Percentiles rank a stretch among this genome's conserved stretches.
These are phyloP conservation scores for Aleiodes testaceus DNA, from an alignment of 2,888 invertebrate species.

Conservation along the genomic window DNA sequence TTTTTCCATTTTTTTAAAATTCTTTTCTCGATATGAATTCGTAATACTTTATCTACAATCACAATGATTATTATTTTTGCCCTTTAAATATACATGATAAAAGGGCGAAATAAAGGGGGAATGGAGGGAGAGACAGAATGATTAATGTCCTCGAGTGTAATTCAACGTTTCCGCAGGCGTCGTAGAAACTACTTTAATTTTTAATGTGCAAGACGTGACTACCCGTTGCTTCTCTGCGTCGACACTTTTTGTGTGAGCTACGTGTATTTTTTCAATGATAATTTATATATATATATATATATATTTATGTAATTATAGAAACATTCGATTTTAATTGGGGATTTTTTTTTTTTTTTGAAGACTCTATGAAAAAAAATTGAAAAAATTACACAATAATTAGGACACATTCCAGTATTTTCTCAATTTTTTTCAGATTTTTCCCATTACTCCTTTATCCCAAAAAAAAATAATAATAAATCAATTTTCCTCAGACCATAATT, in stretches of 20 bases:
- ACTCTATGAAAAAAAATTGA: too few species aligned
- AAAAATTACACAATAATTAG: background rate
- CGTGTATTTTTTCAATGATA: constrained; percentile 10
- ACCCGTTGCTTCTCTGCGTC: constrained; percentile 25
- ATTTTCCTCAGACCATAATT: too few species aligned
- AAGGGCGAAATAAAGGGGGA: background rate
- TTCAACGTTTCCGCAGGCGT: constrained; percentile 35
- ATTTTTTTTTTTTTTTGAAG: too few species aligned
- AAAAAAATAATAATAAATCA: too few species aligned
- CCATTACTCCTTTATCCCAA: too few species aligned
- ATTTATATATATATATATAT: background rate
- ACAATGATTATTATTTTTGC: constrained; percentile 5
- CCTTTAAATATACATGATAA: constrained; percentile 9
- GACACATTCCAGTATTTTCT: too few species aligned
- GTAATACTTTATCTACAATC: background rate
- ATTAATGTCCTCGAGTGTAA: constrained; percentile 38
- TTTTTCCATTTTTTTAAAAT: too few species aligned
- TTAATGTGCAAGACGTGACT: constrained; percentile 36
- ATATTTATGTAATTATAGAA: too few species aligned
- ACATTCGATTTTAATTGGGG: too few species aligned
- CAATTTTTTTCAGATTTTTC: too few species aligned
- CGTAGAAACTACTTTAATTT: constrained; percentile 36
- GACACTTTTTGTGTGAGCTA: constrained; percentile 24
- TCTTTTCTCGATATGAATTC: too few species aligned
- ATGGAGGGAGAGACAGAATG: constrained; percentile 14